Evolutionary conservation across 1,140 invertebrate species (phyloP), one percentile per base, ranked within the genome.

Genomic region (Drosophila nikananu): DNA sequence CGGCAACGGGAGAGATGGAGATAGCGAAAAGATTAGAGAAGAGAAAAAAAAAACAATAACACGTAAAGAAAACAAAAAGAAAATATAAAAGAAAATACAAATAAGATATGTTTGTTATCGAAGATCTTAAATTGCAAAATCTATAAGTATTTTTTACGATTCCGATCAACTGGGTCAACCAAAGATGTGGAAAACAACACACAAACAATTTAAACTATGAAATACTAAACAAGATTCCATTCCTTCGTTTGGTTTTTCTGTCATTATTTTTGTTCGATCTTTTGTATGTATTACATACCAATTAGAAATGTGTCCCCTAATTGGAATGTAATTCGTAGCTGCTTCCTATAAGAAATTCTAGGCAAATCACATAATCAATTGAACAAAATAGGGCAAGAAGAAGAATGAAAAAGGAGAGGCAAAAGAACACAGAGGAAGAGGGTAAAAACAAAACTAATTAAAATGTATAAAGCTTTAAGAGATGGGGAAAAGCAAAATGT

Each of bases 391-490:
- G 35, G 35, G 21, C 21, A 25, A 37, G 15, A 35, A 35, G 13
- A n/a, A 35, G 2, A n/a, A 25, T 37, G 35, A 8, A 37, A 37
- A 13, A 46, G 15, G 19, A 21, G 21, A 35, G 54, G 25, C 27
- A 48, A 57, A 23, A 39, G 27, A 52, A 52, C 10, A 37, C 17
- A 27, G 32, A 39, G 35, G 42, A 55, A 27, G 66, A 49, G 49
- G 25, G 25, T 35, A 21, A 73, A 60, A 30, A 44, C 37, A 42
- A 51, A 78, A 55, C 62, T 61, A 61, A 77, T 60, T 55, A 61
- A 62, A 75, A 55, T 32, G 49, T 77, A 37, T 61, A 41, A 54
- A 77, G 41, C 49, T 71, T 68, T 46, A 19, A n/a, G 21, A 62
- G 46, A 35, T 35, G 23, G 48, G 12, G 35, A 72, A 35, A 54